Evolutionary conservation across 2,888 invertebrate genomes (phyloP), one percentile per base, ranked within the genome.

Genomic region (Torymus auratus): DNA sequence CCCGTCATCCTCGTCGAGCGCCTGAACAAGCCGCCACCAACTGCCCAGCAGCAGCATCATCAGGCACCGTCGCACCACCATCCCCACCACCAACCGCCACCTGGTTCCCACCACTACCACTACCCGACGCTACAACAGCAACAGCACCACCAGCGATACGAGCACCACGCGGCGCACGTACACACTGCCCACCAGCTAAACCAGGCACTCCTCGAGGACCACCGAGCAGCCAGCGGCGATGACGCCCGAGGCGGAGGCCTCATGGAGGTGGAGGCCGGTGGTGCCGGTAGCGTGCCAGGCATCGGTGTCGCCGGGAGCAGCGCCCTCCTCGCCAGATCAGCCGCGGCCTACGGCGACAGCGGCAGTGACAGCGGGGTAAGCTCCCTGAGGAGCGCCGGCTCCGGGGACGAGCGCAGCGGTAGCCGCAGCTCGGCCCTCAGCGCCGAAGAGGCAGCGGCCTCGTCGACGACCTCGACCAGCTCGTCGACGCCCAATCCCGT

Each of bases 381-480:
- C 91, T 95, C 95, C 78, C 92, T 95, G 88, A 93, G 95, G 87
- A 94, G 94, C 88, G 94, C 94, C 87, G 93, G 94, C 86, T 93
- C 93, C 88, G 93, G 94, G 89, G 95, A 95, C 93, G 95, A 95
- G 91, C 94, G 95, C 87, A 94, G 94, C 91, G 95, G 95, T 89
- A 95, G 95, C 91, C 93, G 95, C 83, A 93, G 93, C 91, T 95
- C 95, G 91, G 95, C 95, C 91, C 93, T 95, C 91, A 95, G 95
- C 92, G 94, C 94, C 89, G 95, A 95, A 92, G 95, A 94, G 91
- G 41, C 41, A 7, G 41, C 41, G 7, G 41, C 41, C 7, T 41
- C 41, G 41, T 41, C 41, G 41, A 94, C 94, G 53, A 86, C 93
- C 15, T 83, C 85, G 62, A 84, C 85, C 70, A 83, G 86, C 58